phyloP scores from a whole-genome alignment of 2,888 invertebrate species.

The Drosophila pseudotalamancana region DNA sequence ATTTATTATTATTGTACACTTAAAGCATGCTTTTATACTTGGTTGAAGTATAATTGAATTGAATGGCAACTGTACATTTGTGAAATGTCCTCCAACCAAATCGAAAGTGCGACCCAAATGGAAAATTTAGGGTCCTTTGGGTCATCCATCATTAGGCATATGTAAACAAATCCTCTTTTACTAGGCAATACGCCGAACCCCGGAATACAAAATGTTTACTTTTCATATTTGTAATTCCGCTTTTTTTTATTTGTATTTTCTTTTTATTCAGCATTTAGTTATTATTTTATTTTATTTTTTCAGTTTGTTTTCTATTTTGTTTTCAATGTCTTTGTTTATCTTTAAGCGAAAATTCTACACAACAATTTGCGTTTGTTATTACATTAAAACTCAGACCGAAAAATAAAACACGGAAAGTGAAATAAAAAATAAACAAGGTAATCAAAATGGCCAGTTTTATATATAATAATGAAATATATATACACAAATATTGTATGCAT shows the following conservation, averaged over 20 bases:
- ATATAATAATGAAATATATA: constrained; percentile 3
- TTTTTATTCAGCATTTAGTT: constrained; percentile 8
- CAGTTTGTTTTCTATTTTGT: constrained; percentile 23
- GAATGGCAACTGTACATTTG: neutral
- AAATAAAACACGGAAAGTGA: constrained; percentile 10
- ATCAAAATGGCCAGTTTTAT: neutral
- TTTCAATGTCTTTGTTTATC: constrained; percentile 51
- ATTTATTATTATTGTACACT: no score
- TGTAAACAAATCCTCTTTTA: constrained; percentile 11
- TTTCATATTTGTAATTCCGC: constrained; percentile 42
- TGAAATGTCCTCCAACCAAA: no score
- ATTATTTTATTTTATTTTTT: constrained; percentile 19
- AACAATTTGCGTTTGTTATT: constrained; percentile 39
- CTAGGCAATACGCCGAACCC: no score
- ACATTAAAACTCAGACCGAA: constrained; percentile 1
- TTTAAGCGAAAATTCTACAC: constrained; percentile 43
- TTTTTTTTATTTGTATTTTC: constrained; percentile 29
- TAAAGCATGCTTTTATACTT: no score
- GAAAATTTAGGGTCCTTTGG: neutral
- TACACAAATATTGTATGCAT: no score
- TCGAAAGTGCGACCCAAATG: neutral
- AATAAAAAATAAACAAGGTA: constrained; percentile 17
- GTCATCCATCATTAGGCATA: constrained; percentile 28
- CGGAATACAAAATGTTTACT: constrained; percentile 28
- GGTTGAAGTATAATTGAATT: no score